A percentile compares a stretch with the other conserved stretches of the same genome.
phyloP scores from a whole-genome alignment of 2,113 vertebrate species.

The Oceanodroma tethys region DNA sequence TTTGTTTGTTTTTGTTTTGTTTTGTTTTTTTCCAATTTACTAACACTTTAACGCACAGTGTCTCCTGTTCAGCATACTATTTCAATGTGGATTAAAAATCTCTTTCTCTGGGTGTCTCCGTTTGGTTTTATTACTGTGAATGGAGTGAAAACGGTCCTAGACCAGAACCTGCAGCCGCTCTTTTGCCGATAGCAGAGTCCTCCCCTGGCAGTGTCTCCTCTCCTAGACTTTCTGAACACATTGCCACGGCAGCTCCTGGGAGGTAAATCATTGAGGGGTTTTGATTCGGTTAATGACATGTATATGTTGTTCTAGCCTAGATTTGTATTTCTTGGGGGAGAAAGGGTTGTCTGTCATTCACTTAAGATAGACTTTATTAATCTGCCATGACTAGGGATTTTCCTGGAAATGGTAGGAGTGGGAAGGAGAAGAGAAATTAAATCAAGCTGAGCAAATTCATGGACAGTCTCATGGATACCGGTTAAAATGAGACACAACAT shows the following conservation, averaged over 20 bases:
- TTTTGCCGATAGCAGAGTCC: not conserved
- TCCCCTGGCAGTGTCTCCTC: not conserved
- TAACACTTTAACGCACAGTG: not conserved
- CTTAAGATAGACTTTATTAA: not conserved
- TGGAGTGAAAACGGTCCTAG: conserved; percentile 7
- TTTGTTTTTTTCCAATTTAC: not conserved
- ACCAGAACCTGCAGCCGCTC: not conserved
- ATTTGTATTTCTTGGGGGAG: not conserved
- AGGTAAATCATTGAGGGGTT: conserved; percentile 46
- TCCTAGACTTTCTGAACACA: not conserved
- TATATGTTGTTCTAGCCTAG: not conserved
- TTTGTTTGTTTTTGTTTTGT: no score
- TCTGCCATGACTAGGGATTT: not conserved
- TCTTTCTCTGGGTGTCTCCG: not conserved
- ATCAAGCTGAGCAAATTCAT: not conserved
- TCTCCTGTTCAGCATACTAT: not conserved
- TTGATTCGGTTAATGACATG: rapidly evolving
- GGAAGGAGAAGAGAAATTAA: not conserved
- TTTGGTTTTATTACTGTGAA: not conserved
- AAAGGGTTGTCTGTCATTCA: not conserved
- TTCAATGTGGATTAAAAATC: not conserved
- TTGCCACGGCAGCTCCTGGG: not conserved
- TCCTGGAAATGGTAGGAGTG: not conserved
- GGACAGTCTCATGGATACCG: not conserved
- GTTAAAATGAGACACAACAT: not conserved